A percentile compares a stretch with the other conserved stretches of the same genome.
Evolutionary conservation across 2,888 invertebrate species (phyloP).

Genomic region (Lycophotia porphyrea): DNA sequence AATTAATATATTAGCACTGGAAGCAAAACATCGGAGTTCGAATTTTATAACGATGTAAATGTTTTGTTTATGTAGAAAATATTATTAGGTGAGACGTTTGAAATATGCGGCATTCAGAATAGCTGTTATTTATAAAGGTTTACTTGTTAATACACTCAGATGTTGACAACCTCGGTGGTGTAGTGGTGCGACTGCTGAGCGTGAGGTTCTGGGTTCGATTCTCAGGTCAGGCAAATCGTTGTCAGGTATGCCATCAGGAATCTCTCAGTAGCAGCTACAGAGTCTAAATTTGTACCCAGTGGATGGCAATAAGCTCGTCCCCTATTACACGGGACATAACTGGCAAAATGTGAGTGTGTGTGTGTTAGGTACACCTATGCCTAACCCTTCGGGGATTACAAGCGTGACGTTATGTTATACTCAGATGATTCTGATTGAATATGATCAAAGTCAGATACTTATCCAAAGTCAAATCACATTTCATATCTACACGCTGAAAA

Average conservation of each 20-base stretch:
- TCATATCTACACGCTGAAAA: neutral
- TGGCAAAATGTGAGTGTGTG: neutral
- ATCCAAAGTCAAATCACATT: neutral
- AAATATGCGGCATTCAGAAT: slow-evolving; percentile 24
- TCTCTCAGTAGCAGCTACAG: neutral
- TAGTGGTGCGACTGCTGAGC: neutral
- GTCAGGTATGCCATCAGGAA: neutral
- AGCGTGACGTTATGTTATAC: neutral
- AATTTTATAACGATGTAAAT: slow-evolving; percentile 39
- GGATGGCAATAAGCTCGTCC: neutral
- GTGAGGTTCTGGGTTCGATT: neutral
- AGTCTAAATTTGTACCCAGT: neutral
- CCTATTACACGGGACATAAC: neutral
- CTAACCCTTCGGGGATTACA: neutral
- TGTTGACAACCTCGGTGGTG: neutral
- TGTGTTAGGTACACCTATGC: neutral
- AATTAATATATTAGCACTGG: slow-evolving; percentile 52
- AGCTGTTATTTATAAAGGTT: slow-evolving; percentile 13
- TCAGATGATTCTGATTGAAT: neutral
- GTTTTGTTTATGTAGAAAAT: slow-evolving; percentile 50
- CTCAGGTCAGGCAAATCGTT: neutral
- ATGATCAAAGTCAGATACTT: neutral
- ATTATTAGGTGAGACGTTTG: slow-evolving; percentile 31
- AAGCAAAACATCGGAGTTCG: slow-evolving; percentile 40
- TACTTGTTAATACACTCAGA: neutral